phyloP scores from a whole-genome alignment of 2,113 vertebrate genomes.

The Grus americana region DNA sequence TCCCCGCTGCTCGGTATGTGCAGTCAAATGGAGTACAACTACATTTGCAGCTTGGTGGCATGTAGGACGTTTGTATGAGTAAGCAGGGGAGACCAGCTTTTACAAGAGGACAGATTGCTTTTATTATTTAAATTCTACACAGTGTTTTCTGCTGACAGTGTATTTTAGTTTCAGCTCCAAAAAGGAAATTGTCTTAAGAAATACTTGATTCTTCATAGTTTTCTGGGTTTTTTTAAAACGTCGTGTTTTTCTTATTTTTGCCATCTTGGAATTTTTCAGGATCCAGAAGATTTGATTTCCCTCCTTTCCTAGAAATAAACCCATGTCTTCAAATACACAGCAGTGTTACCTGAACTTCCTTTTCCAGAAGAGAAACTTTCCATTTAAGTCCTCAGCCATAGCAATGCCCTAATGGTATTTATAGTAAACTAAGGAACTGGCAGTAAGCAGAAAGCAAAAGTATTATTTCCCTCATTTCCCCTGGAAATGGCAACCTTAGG shows the following conservation, averaged over 20 bases:
- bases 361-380: background rate
- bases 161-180: background rate
- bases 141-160: background rate
- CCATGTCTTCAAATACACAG: background rate
- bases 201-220: background rate
- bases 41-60: background rate
- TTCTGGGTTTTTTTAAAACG: background rate
- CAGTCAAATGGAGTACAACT: background rate
- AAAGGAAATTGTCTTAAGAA: background rate
- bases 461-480: background rate
- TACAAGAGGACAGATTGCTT: background rate
- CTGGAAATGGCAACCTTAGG: background rate
- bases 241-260: background rate
- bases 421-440: background rate
- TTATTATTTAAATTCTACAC: background rate
- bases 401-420: background rate
- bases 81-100: background rate
- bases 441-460: background rate
- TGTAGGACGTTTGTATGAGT: rapidly evolving
- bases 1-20: background rate
- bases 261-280: background rate
- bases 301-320: background rate
- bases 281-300: background rate
- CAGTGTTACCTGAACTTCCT: background rate
- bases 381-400: background rate